These are phyloP conservation scores for Pomacea maculata DNA, from an alignment of 1,140 invertebrate species.

Conservation along the genomic window DNA sequence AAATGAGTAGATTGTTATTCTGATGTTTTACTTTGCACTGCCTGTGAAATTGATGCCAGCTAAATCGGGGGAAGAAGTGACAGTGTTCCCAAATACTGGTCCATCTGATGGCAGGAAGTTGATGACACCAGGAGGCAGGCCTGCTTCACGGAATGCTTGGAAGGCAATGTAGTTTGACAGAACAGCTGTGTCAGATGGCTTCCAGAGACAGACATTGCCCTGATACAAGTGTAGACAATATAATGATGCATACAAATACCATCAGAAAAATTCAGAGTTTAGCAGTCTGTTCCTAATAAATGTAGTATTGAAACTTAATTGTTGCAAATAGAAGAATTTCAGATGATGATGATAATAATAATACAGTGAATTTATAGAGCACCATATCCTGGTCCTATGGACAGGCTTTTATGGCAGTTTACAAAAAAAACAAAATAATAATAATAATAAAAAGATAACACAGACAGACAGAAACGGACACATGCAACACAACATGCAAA, in stretches of 20 bases:
- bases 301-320: not conserved
- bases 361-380: too few species aligned
- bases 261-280: not conserved
- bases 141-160: constrained; percentile 72
- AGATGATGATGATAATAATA: too few species aligned
- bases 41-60: constrained; percentile 98
- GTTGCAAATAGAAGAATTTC: not conserved
- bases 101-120: constrained; percentile 96
- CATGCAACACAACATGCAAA: too few species aligned
- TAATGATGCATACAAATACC: not conserved
- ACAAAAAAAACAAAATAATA: too few species aligned
- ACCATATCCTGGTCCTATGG: too few species aligned
- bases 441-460: too few species aligned
- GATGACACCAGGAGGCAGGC: constrained; percentile 92
- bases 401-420: too few species aligned
- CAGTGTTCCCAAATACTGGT: constrained; percentile 91
- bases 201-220: constrained; percentile 97
- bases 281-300: not conserved
- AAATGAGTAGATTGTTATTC: too few species aligned
- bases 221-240: constrained; percentile 57
- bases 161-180: constrained; percentile 96
- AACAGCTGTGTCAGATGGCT: constrained; percentile 97
- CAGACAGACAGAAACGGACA: too few species aligned
- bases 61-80: constrained; percentile 85
- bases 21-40: constrained; percentile 81